Percentiles rank a stretch among this genome's conserved stretches.
Evolutionary conservation across 1,140 invertebrate species (phyloP).

Genomic region (Epicauta chinensis): DNA sequence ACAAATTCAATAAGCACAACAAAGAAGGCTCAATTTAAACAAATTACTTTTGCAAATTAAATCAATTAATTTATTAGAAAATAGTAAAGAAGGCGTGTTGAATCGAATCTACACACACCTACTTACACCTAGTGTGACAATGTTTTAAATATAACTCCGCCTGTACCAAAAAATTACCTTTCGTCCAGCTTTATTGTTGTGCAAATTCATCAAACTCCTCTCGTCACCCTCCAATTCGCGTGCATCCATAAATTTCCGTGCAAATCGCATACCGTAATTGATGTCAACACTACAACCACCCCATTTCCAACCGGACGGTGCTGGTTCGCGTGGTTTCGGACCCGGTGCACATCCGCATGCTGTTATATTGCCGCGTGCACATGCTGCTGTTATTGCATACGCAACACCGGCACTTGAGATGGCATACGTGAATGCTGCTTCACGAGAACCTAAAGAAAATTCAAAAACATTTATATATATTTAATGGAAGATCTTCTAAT

Average conservation of each 20-base stretch:
- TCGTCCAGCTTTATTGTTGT: conserved; percentile 92
- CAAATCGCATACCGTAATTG: conserved; percentile 68
- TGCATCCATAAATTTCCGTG: conserved; percentile 77
- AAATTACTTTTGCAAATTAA: too few species aligned
- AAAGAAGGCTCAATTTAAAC: too few species aligned
- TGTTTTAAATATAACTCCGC: too few species aligned
- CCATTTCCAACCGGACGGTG: conserved; percentile 65
- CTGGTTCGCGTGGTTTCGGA: conserved; percentile 32
- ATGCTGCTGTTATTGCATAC: conserved; percentile 83
- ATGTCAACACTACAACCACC: conserved; percentile 82
- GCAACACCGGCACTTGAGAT: conserved; percentile 86
- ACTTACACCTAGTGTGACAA: too few species aligned
- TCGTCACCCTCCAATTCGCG: conserved; percentile 77
- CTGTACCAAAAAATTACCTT: conserved; percentile 65
- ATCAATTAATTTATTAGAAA: too few species aligned
- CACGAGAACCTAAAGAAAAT: conserved; percentile 66
- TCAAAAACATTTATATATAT: neutral
- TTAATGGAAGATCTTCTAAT: neutral
- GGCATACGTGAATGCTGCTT: conserved; percentile 89
- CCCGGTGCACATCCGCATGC: conserved; percentile 76
- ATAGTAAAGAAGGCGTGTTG: too few species aligned
- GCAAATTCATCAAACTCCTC: conserved; percentile 89
- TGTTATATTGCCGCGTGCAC: conserved; percentile 80
- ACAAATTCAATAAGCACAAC: too few species aligned
- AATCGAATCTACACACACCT: too few species aligned